Base-by-base conservation (phyloP, 1,140 invertebrate species). In the Zaprionus davidi region DNA sequence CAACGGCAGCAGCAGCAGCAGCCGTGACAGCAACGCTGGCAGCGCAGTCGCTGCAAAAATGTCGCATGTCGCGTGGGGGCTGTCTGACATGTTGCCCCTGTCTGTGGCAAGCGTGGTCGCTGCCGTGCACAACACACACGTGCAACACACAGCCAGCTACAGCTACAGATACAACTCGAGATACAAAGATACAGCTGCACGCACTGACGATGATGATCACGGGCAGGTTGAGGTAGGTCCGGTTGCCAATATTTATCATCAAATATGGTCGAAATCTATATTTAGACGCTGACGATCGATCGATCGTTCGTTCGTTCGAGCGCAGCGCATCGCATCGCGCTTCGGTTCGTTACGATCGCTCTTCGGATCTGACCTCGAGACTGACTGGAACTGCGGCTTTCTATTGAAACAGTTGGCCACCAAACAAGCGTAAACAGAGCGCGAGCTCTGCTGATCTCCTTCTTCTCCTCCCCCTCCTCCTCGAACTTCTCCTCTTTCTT, bases 211-310 rank as follows among this genome's bases (percentile, higher is more conserved):
- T 69, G 26, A 31, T 53, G 41, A 67, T 17, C 22, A 53, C 34
- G 66, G 38, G 73, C 56, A 85, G 68, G 68, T 85, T 85, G 82
- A 84, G 82, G 82, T 71, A 85, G 82, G 82, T 85, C 84, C 82
- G 57, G 49, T 70, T 76, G 84, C 84, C 84, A 88, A 84, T 90
- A 90, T 88, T 90, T 81, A 87, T 71, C 85, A 84, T 71, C 85
- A 84, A 88, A 88, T 90, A 90, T 81, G 84, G 84, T 84, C 84
- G 78, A 84, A 81, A 84, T 88, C 84, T 88, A 88, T 88, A 90
- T 88, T 90, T 88, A 88, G 84, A 78, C 68, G 81, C 78, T 88
- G 85, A 88, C 85, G 82, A 64, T 75, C 55, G 26, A 49, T 22
- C 41, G 60, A 57, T 49, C 58, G 38, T 11, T 31, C 41, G 38